These are phyloP conservation scores for Aptenodytes forsteri DNA, from an alignment of 2,113 vertebrate genomes.

Conservation along the genomic window DNA sequence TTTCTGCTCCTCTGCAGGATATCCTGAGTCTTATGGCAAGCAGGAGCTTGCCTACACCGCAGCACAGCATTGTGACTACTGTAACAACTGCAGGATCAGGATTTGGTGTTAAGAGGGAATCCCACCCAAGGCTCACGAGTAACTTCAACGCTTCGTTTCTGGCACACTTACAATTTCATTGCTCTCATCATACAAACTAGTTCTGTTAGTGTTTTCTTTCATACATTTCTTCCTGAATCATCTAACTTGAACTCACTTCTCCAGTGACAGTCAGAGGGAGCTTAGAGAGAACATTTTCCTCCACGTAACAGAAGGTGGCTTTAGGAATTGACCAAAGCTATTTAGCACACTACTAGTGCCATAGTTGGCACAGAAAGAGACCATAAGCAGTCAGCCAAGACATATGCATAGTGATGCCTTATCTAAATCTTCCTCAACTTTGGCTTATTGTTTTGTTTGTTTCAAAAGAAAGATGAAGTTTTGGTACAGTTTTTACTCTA, in stretches of 20 bases:
- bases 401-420: background rate
- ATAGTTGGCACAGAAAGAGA: background rate
- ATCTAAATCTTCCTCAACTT: background rate
- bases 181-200: background rate
- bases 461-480: background rate
- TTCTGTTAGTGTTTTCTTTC: background rate
- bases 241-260: background rate
- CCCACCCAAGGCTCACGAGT: background rate
- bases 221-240: background rate
- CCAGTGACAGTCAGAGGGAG: background rate
- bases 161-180: background rate
- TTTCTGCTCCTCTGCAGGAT: background rate
- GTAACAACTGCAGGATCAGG: background rate
- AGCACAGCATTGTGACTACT: rapidly evolving
- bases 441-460: background rate
- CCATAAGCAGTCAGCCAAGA: background rate
- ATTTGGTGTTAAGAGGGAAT: background rate
- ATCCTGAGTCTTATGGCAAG: background rate
- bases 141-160: background rate
- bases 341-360: background rate
- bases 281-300: background rate
- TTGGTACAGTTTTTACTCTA: background rate
- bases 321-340: background rate
- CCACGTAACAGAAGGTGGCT: background rate
- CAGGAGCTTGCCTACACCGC: background rate